Conservation (phyloP, 2,888 invertebrate species). For the Dasypolia templi region DNA sequence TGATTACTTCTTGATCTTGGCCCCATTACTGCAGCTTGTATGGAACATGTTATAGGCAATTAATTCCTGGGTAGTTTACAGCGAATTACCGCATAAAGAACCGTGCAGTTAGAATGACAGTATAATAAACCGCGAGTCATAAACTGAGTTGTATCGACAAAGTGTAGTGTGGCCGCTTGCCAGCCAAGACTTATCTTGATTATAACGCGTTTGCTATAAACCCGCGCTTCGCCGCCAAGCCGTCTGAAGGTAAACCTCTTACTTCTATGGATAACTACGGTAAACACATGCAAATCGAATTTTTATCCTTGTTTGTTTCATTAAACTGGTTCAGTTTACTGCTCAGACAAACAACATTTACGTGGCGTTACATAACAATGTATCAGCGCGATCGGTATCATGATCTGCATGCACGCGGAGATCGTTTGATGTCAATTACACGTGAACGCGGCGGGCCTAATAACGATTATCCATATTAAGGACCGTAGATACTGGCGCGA, state of each 20-base stretch:
- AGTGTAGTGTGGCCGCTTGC: constrained; percentile 74
- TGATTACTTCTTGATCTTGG: constrained; percentile 23
- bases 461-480: constrained; percentile 70
- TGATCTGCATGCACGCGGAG: constrained; percentile 61
- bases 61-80: constrained; percentile 38
- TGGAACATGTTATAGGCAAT: constrained; percentile 45
- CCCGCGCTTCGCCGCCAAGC: constrained; percentile 76
- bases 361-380: constrained; percentile 50
- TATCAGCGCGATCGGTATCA: constrained; percentile 54
- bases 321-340: constrained; percentile 48
- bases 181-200: constrained; percentile 75
- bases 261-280: constrained; percentile 70
- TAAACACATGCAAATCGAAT: constrained; percentile 73
- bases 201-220: constrained; percentile 72
- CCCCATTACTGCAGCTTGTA: constrained; percentile 39
- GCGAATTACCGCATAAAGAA: constrained; percentile 50
- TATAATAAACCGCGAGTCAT: constrained; percentile 73
- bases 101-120: constrained; percentile 74
- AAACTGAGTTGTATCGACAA: constrained; percentile 72
- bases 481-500: no score
- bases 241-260: constrained; percentile 84
- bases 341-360: constrained; percentile 39
- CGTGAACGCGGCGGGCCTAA: constrained; percentile 65
- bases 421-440: constrained; percentile 69
- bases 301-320: constrained; percentile 58